These are phyloP conservation scores for Otis tarda DNA, from an alignment of 2,113 vertebrate species.

Conservation along the genomic window DNA sequence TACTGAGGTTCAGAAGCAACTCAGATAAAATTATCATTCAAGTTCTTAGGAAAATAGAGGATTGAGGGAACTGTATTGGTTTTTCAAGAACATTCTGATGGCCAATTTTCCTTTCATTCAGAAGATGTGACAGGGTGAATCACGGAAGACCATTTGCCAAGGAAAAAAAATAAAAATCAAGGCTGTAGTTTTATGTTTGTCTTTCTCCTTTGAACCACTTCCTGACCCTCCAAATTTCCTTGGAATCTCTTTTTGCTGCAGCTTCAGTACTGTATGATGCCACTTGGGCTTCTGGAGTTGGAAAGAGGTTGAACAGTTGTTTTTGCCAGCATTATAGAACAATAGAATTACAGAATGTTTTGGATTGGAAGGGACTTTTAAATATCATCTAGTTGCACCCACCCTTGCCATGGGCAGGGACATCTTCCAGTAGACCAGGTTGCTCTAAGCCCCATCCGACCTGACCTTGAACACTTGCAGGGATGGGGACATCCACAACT, in stretches of 20 bases:
- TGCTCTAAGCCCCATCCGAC: neutral
- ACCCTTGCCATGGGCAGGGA: neutral
- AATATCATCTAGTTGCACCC: neutral
- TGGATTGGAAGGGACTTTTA: neutral
- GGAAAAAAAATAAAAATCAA: neutral
- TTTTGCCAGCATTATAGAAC: neutral
- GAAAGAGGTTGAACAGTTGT: neutral
- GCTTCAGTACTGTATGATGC: neutral
- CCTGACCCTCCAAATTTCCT: neutral
- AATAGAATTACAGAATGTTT: neutral
- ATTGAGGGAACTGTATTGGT: neutral
- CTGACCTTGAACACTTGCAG: neutral
- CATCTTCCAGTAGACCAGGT: rapidly evolving
- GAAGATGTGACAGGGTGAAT: neutral
- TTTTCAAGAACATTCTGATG: neutral
- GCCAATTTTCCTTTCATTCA: neutral
- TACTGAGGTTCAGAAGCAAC: neutral
- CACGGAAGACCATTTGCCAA: neutral
- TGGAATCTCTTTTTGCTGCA: neutral
- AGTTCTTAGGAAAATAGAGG: neutral
- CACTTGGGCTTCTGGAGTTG: neutral
- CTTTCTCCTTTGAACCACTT: neutral
- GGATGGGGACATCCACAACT: neutral
- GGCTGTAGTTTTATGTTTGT: neutral
- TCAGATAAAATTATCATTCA: neutral